Evolutionary conservation across 2,888 invertebrate genomes (phyloP).

Genomic region (Macroteleia sp.): DNA sequence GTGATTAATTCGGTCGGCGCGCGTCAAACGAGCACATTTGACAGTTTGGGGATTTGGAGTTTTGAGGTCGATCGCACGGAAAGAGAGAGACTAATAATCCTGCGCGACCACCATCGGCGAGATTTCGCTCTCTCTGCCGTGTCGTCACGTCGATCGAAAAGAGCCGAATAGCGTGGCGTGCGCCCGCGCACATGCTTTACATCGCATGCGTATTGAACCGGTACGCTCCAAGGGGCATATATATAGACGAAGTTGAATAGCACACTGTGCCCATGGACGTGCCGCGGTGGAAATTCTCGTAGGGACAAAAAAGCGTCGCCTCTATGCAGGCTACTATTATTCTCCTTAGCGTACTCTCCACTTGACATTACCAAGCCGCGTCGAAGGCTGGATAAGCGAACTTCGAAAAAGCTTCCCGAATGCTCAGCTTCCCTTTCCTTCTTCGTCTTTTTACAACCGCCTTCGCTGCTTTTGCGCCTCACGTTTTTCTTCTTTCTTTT

Average conservation of each 20-base stretch:
- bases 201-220: constrained; percentile 82
- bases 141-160: constrained; percentile 82
- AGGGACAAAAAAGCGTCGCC: constrained; percentile 54
- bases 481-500: constrained; percentile 13
- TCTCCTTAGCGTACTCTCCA: constrained; percentile 55
- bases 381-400: constrained; percentile 46
- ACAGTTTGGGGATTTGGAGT: constrained; percentile 33
- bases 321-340: constrained; percentile 55
- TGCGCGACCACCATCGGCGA: constrained; percentile 74
- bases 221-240: constrained; percentile 41
- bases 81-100: constrained; percentile 58
- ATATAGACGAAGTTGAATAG: constrained; percentile 41
- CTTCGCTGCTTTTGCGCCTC: constrained; percentile 9
- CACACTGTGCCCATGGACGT: constrained; percentile 49
- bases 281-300: constrained; percentile 59
- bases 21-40: constrained; percentile 19
- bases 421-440: constrained; percentile 16
- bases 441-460: not conserved
- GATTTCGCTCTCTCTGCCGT: constrained; percentile 73
- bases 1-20: constrained; percentile 22
- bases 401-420: constrained; percentile 49
- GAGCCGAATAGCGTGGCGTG: constrained; percentile 72
- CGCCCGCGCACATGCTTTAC: constrained; percentile 77
- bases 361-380: constrained; percentile 48
- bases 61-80: constrained; percentile 28